Conservation (phyloP, 2,113 vertebrate species). For the Brachyhypopomus occidentalis region DNA sequence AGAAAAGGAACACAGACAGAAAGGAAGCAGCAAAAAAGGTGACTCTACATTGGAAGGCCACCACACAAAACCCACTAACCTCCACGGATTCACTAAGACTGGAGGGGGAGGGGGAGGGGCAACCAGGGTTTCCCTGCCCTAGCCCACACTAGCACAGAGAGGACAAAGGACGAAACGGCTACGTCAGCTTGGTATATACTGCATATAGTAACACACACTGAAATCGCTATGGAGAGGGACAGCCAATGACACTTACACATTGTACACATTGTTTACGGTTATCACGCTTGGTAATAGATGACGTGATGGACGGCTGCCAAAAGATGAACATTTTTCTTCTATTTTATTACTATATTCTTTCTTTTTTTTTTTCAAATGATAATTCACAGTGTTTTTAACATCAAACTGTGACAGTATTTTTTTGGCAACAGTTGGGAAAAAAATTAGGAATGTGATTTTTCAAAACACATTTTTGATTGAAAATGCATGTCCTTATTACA, state of each 20-base stretch:
- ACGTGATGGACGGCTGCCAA: constrained; percentile 90
- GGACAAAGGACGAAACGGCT: constrained; percentile 98
- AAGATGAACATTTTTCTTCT: constrained; percentile 86
- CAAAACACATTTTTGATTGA: constrained; percentile 81
- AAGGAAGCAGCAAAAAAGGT: constrained; percentile 94
- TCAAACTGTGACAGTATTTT: constrained; percentile 83
- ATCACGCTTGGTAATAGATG: constrained; percentile 96
- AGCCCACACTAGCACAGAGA: constrained; percentile 97
- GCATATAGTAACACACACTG: constrained; percentile 99
- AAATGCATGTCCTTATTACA: constrained; percentile 85
- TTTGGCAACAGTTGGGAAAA: constrained; percentile 91
- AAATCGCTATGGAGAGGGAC: constrained; percentile 97
- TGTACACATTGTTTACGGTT: constrained; percentile 89
- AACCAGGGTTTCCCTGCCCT: constrained; percentile 62
- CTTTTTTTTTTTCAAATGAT: constrained; percentile 65
- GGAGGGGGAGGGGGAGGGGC: constrained; percentile 85
- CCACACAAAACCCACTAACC: constrained; percentile 98
- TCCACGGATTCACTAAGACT: constrained; percentile 99
- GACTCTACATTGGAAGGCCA: constrained; percentile 94
- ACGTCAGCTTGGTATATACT: constrained; percentile 99
- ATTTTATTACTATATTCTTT: constrained; percentile 67
- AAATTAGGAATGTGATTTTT: constrained; percentile 73
- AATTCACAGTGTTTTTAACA: constrained; percentile 91
- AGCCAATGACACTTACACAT: constrained; percentile 98
- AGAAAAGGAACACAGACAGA: constrained; percentile 79